Base-by-base conservation (phyloP, 2,113 vertebrate species). In the Xenopus tropicalis region DNA sequence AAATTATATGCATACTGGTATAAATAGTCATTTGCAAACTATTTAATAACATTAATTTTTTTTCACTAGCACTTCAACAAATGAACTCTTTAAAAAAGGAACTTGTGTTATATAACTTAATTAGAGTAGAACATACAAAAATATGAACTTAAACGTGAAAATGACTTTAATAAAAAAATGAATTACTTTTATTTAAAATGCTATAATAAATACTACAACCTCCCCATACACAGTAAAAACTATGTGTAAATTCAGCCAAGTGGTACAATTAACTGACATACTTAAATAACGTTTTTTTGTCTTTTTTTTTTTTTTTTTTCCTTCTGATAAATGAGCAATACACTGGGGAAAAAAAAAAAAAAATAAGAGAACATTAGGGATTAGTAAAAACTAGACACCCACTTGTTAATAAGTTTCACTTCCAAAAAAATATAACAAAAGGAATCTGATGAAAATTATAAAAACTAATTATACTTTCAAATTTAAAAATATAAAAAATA, bases 21-120 rank as follows among this genome's bases (percentile, higher is more conserved):
- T 96, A 98, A 98, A 98, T 95, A 98, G 95, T 98, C 95, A 96
- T 96, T 97, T 95, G 96, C 96, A 98, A 98, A 98, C 96, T 93
- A 97, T 96, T 94, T 94, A 98, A 99, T 98, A 99, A 99, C 97
- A 98, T 98, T 98, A 96, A 95, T 92, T 93, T 37, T 37, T 29
- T 93, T 96, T 92, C 95, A 95, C 92, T 97, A 96, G 95, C 94
- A 99, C 96, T 99, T 97, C 94, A 95, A 98, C 94, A 99, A 96
- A 98, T 95, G 93, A 96, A 96, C 94, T 92, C 91, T 96, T 95
- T 95, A 96, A 96, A 99, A 98, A 98, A 97, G 92, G 92, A 95
- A 93, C 93, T 93, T 94, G 93, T 96, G 94, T 94, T 94, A 93
- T 92, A 94, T 91, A 97, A 97, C 94, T 96, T 93, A 89, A 90